Conservation (phyloP, 2,113 vertebrate species). For the Apodemus speciosus region DNA sequence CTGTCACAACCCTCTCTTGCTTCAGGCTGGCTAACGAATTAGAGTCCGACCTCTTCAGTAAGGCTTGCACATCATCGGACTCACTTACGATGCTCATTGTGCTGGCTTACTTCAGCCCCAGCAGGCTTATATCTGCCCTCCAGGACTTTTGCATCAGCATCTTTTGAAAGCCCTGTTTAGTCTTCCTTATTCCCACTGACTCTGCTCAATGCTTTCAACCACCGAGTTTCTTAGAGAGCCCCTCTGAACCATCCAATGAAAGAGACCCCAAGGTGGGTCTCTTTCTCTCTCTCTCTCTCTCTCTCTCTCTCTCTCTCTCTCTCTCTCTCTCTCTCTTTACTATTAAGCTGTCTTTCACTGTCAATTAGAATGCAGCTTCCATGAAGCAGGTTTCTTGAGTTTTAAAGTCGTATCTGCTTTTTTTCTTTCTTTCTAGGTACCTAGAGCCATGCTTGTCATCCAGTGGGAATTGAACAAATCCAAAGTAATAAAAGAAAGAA, state of each 20-base stretch:
- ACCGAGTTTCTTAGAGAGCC: not conserved
- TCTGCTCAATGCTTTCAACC: not conserved
- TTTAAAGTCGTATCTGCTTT: not conserved
- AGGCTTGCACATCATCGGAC: not conserved
- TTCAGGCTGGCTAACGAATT: not conserved
- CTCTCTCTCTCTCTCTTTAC: not conserved
- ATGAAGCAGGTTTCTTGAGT: not conserved
- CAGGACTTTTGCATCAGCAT: not conserved
- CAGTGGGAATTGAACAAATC: not conserved
- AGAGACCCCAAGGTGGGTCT: not conserved
- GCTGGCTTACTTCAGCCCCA: not conserved
- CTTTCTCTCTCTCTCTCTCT: not conserved
- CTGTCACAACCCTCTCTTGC: not conserved
- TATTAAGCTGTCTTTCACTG: not conserved
- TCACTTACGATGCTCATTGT: not conserved
- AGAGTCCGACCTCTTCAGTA: not conserved
- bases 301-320: no score
- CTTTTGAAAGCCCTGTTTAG: not conserved
- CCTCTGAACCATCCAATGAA: not conserved
- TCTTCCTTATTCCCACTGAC: not conserved
- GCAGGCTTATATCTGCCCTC: not conserved
- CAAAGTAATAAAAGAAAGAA: conserved; percentile 30
- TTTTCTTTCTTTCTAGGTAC: not conserved
- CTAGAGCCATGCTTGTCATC: not conserved
- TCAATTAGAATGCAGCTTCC: not conserved